These are phyloP conservation scores for Agrypnia vestita DNA, from an alignment of 1,140 invertebrate species.

Conservation along the genomic window DNA sequence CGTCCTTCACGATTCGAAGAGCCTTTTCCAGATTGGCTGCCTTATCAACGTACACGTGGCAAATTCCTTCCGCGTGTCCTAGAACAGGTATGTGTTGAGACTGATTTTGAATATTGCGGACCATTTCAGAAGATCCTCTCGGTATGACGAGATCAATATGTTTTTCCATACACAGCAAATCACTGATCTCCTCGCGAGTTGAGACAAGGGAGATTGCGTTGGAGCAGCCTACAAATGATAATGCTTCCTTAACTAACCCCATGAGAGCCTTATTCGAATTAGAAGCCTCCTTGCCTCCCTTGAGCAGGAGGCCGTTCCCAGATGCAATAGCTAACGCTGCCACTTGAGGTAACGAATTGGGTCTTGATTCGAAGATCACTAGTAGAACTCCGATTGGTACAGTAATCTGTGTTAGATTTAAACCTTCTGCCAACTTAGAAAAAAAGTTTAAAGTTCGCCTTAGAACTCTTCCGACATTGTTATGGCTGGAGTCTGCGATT, in stretches of 20 bases:
- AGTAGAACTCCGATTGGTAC: conserved; percentile 98
- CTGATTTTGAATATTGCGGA: conserved; percentile 90
- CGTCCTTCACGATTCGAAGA: conserved; percentile 91
- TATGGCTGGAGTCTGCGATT: conserved; percentile 89
- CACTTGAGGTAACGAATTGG: conserved; percentile 98
- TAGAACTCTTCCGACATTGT: conserved; percentile 88
- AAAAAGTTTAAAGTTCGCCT: too few species aligned
- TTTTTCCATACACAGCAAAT: conserved; percentile 91
- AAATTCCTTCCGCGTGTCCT: conserved; percentile 98
- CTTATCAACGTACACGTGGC: conserved; percentile 97
- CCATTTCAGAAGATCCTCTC: conserved; percentile 93
- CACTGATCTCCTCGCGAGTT: conserved; percentile 96
- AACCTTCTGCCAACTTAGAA: conserved; percentile 86
- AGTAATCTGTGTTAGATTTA: conserved; percentile 93
- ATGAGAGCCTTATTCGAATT: conserved; percentile 96
- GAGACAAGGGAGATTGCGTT: conserved; percentile 93
- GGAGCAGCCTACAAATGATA: conserved; percentile 84
- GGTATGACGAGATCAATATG: conserved; percentile 99
- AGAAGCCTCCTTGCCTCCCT: conserved; percentile 97
- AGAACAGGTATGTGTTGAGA: conserved; percentile 97
- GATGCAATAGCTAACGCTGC: conserved; percentile 97
- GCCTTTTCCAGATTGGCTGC: conserved; percentile 91
- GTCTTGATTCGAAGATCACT: conserved; percentile 99
- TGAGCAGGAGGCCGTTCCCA: conserved; percentile 95
- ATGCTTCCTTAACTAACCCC: conserved; percentile 93